phyloP scores from a whole-genome alignment of 2,797 vertebrate species.

The Sphenodon punctatus region DNA sequence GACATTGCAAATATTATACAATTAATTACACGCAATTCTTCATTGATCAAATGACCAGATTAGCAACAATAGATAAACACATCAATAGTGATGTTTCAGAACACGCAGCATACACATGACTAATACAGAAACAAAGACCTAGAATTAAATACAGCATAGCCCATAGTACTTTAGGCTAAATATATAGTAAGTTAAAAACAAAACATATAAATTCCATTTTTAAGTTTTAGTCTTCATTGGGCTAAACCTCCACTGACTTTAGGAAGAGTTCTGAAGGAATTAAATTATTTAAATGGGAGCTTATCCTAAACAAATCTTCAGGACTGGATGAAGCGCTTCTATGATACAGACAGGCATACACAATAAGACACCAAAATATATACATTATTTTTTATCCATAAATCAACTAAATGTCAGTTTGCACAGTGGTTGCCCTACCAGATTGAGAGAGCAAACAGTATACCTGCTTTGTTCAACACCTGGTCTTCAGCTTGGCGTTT shows the following conservation, averaged over 20 bases:
- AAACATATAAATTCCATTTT: not conserved
- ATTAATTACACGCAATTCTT: slow-evolving; percentile 50
- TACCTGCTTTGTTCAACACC: too few relatives aligned
- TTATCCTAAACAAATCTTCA: not conserved
- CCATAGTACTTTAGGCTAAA: not conserved
- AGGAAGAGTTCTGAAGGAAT: not conserved
- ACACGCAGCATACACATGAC: not conserved
- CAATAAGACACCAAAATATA: fast-evolving
- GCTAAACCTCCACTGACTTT: not conserved
- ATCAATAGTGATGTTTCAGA: not conserved
- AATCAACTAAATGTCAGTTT: too few relatives aligned
- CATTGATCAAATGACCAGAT: slow-evolving; percentile 51
- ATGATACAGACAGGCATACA: not conserved
- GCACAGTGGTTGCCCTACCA: too few relatives aligned
- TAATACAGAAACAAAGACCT: not conserved
- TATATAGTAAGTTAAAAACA: fast-evolving
- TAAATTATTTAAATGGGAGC: not conserved
- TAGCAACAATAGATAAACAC: slow-evolving; percentile 43
- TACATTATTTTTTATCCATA: too few relatives aligned
- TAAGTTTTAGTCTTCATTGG: not conserved
- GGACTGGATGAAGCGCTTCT: fast-evolving
- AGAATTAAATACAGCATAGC: not conserved
- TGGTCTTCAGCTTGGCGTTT: too few relatives aligned
- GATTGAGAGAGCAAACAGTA: too few relatives aligned
- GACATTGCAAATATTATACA: slow-evolving; percentile 2